Evolutionary conservation across 2,797 vertebrate species (phyloP).

Genomic region (Ptychobarbus kaznakovi): DNA sequence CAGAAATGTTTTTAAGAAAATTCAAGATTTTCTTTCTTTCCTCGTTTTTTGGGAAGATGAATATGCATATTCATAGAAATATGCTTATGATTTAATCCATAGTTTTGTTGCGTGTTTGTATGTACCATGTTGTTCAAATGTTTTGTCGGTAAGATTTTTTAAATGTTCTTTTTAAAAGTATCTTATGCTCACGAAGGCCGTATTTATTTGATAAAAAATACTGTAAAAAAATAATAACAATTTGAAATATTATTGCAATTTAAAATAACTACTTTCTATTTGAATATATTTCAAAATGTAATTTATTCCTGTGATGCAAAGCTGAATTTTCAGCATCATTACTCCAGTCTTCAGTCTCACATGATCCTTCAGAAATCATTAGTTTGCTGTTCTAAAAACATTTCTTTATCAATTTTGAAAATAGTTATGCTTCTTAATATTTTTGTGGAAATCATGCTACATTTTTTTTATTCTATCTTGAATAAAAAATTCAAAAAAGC

Average conservation of each 20-base stretch:
- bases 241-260: background rate
- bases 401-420: background rate
- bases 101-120: background rate
- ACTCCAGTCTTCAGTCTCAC: background rate
- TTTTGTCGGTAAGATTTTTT: background rate
- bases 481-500: no score
- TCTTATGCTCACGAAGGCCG: background rate
- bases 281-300: background rate
- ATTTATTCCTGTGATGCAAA: background rate
- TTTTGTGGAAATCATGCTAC: background rate
- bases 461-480: background rate
- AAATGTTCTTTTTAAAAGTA: background rate
- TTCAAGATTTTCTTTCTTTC: no score
- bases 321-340: background rate
- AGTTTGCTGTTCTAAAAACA: background rate
- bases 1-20: background rate
- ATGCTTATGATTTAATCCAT: background rate
- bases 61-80: background rate
- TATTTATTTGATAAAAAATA: background rate
- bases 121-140: background rate
- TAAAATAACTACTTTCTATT: background rate
- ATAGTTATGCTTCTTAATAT: background rate
- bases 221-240: no score
- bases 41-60: background rate
- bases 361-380: background rate